Conservation (phyloP, 2,888 invertebrate species). For the Bhutanitis thaidina region DNA sequence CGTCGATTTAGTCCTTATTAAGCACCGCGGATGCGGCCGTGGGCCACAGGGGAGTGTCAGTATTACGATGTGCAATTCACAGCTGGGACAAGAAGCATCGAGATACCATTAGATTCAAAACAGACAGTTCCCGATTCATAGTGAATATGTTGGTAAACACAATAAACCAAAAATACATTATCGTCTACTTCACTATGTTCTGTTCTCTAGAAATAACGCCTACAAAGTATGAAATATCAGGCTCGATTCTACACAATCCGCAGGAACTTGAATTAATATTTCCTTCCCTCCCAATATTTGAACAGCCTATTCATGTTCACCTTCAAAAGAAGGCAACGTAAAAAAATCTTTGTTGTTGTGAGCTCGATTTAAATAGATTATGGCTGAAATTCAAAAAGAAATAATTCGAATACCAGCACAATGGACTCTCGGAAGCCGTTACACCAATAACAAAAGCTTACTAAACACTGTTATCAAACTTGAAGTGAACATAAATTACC, state of each 20-base stretch:
- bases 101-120: no score
- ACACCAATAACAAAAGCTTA: slow-evolving; percentile 32
- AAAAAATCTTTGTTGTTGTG: slow-evolving; percentile 10
- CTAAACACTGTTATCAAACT: slow-evolving; percentile 34
- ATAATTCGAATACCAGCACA: slow-evolving; percentile 19
- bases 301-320: slow-evolving; percentile 8
- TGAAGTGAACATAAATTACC: slow-evolving; percentile 43
- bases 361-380: slow-evolving; percentile 20
- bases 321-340: slow-evolving; percentile 6
- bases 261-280: not conserved
- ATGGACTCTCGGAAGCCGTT: slow-evolving; percentile 20
- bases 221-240: not conserved
- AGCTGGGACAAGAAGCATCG: no score
- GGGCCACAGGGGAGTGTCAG: no score
- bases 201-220: not conserved
- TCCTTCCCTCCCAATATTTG: not conserved
- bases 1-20: no score
- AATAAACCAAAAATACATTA: no score
- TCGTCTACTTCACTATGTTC: no score
- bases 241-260: not conserved
- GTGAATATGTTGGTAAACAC: no score
- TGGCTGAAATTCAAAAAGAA: slow-evolving; percentile 11
- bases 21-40: no score
- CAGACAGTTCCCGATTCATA: no score
- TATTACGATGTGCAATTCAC: no score